A percentile compares a stretch with the other conserved stretches of the same genome.
These are phyloP conservation scores for Synergus umbraculus DNA, from an alignment of 2,888 invertebrate species.

Conservation along the genomic window DNA sequence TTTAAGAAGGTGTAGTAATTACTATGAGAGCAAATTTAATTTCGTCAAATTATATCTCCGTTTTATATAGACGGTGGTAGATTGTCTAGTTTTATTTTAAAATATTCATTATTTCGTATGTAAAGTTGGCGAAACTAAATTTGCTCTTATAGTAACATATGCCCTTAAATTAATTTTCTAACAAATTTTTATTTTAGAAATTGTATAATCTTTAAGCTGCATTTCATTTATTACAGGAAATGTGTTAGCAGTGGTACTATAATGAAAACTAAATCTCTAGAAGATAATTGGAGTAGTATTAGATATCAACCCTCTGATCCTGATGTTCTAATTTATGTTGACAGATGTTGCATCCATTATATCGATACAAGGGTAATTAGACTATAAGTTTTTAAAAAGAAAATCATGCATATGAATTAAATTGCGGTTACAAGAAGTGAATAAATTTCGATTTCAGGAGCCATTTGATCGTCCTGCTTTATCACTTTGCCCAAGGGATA, in stretches of 20 bases:
- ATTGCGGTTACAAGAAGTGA: too few relatives aligned
- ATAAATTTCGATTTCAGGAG: constrained; percentile 52
- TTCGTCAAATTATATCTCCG: too few relatives aligned
- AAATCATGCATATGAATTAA: not conserved
- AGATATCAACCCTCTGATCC: constrained; percentile 63
- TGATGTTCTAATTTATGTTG: constrained; percentile 64
- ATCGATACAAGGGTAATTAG: constrained; percentile 67
- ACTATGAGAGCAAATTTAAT: too few relatives aligned
- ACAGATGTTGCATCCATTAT: constrained; percentile 71
- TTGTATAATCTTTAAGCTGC: not conserved
- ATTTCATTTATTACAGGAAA: constrained; percentile 56
- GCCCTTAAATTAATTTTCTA: not conserved
- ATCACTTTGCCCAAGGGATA: constrained; percentile 66
- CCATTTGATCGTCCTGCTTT: constrained; percentile 62
- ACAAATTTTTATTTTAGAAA: not conserved
- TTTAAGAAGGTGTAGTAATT: not conserved
- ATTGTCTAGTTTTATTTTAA: too few relatives aligned
- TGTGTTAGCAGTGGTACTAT: constrained; percentile 53
- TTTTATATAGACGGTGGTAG: too few relatives aligned
- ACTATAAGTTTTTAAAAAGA: not conserved
- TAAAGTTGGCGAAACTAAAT: too few relatives aligned
- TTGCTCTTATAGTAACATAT: too few relatives aligned
- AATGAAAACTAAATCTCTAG: constrained; percentile 49
- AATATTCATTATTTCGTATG: too few relatives aligned
- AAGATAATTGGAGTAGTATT: constrained; percentile 69